These are phyloP conservation scores for Equus quagga DNA, from an alignment of 2,113 vertebrate species.

Conservation along the genomic window DNA sequence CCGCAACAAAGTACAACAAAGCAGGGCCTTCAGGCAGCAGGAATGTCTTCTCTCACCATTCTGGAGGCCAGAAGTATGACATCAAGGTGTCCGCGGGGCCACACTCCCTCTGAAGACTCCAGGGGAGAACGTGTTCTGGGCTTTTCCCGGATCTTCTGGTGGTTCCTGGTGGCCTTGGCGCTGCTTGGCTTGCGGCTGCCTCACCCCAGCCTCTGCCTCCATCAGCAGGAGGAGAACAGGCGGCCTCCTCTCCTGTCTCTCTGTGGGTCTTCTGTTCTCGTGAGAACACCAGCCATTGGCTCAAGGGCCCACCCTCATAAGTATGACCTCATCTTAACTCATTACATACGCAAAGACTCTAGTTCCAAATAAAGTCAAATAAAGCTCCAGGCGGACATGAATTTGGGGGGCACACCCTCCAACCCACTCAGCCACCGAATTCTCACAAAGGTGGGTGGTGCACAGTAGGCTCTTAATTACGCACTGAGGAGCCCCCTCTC, in stretches of 20 bases:
- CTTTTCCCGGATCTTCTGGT: background rate
- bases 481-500: background rate
- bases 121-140: background rate
- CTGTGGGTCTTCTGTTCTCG: background rate
- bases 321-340: no score
- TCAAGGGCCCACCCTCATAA: background rate
- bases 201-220: background rate
- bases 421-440: accelerated
- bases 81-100: background rate
- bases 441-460: accelerated
- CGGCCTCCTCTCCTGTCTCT: no score
- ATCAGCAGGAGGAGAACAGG: no score
- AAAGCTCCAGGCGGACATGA: background rate
- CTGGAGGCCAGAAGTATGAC: background rate
- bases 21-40: background rate
- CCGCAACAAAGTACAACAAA: background rate
- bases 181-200: background rate
- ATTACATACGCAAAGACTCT: background rate
- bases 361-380: background rate
- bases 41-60: background rate
- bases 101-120: no score
- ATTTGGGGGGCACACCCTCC: no score
- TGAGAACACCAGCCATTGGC: accelerated
- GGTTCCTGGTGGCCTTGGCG: background rate
- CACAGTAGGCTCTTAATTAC: background rate